Conservation (phyloP, 37 sponge, comb jelly and placozoan species). For the Eunapius fragilis region DNA sequence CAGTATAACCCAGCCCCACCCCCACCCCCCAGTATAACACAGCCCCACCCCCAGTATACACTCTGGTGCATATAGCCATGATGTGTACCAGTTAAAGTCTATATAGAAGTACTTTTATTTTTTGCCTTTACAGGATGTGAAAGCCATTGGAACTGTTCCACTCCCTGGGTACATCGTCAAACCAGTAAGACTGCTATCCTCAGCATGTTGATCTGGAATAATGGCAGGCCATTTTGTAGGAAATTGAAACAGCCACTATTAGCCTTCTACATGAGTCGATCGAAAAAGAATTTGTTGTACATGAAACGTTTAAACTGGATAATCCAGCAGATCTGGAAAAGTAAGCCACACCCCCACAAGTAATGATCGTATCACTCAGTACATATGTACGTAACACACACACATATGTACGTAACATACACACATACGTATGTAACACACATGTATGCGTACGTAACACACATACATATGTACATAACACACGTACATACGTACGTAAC, state of each 20-base stretch:
- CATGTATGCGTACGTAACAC: not conserved
- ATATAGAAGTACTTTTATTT: not conserved
- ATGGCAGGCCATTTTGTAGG: not conserved
- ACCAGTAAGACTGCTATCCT: slow-evolving; percentile 26
- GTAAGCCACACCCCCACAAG: slow-evolving; percentile 22
- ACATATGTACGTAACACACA: not conserved
- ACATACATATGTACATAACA: not conserved
- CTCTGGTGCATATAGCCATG: not conserved
- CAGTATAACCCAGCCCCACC: not conserved
- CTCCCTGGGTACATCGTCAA: slow-evolving; percentile 62
- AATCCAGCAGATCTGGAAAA: slow-evolving; percentile 22
- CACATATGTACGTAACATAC: slow-evolving; percentile 8
- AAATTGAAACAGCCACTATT: slow-evolving; percentile 9
- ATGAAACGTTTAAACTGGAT: slow-evolving; percentile 45
- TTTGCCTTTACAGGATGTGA: slow-evolving; percentile 53
- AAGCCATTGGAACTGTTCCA: slow-evolving; percentile 64
- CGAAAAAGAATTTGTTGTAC: slow-evolving; percentile 28
- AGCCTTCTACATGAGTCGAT: slow-evolving; percentile 7
- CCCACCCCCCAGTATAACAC: not conserved
- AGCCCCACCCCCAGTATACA: not conserved
- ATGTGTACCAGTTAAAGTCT: too few relatives aligned
- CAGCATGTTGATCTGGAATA: too few relatives aligned
- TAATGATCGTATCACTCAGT: not conserved
- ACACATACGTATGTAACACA: not conserved
- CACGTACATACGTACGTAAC: slow-evolving; percentile 5